phyloP scores from a whole-genome alignment of 2,797 vertebrate species.

The Pelodytes ibericus region DNA sequence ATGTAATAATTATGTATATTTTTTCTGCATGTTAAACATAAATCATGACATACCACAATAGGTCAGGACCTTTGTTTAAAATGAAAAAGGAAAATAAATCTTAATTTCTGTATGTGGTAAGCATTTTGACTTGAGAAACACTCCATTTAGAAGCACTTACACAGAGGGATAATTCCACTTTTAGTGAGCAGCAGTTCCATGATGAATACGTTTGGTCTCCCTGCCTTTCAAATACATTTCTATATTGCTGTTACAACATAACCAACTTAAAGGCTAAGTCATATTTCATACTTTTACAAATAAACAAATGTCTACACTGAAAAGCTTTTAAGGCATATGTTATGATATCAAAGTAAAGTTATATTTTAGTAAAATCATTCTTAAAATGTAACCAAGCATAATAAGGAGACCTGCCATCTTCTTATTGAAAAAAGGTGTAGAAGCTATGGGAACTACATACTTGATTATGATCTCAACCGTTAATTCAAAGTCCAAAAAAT shows the following conservation, averaged over 20 bases:
- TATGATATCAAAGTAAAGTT: conserved; percentile 54
- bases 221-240: conserved; percentile 60
- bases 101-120: background rate
- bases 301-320: conserved; percentile 46
- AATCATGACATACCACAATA: too few species aligned
- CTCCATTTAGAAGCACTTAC: background rate
- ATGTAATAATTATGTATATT: too few species aligned
- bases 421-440: conserved; percentile 70
- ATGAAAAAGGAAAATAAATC: too few species aligned
- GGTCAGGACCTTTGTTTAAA: too few species aligned
- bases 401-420: conserved; percentile 69
- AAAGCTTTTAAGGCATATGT: conserved; percentile 44
- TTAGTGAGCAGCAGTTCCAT: background rate
- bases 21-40: too few species aligned
- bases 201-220: conserved; percentile 14
- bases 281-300: conserved; percentile 44
- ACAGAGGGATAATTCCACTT: background rate
- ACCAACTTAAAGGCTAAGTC: conserved; percentile 42
- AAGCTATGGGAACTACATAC: conserved; percentile 73
- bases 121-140: background rate
- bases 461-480: conserved; percentile 77
- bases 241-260: conserved; percentile 67
- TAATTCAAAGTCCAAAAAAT: conserved; percentile 76
- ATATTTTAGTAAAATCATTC: conserved; percentile 64
- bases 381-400: conserved; percentile 68